These are phyloP conservation scores for Pao palembangensis DNA, from an alignment of 2,113 vertebrate species.

Conservation along the genomic window DNA sequence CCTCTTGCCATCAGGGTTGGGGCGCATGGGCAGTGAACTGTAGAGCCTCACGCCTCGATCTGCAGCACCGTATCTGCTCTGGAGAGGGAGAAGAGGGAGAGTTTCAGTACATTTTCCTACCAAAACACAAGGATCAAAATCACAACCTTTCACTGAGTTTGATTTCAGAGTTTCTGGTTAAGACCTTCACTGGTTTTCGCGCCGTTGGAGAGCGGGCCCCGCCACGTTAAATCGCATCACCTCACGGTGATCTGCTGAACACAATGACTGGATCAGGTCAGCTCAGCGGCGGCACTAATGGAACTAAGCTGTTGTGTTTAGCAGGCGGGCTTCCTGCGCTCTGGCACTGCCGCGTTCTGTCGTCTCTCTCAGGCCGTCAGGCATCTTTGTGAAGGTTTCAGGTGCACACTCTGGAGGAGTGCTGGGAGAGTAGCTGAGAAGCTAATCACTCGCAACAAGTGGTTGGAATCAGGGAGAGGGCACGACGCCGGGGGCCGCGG, in stretches of 20 bases:
- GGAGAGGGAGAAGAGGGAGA: conserved; percentile 42
- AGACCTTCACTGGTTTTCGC: neutral
- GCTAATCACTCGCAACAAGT: conserved; percentile 60
- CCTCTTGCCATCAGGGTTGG: conserved; percentile 79
- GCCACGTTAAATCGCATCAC: conserved; percentile 53
- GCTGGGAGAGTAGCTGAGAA: conserved; percentile 23
- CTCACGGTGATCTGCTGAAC: conserved; percentile 49
- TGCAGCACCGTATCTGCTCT: conserved; percentile 76
- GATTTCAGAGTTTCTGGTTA: neutral
- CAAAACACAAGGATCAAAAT: neutral
- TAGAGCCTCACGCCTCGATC: conserved; percentile 78
- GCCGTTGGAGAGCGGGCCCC: neutral
- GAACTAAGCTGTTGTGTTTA: conserved; percentile 52
- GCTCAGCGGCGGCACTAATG: conserved; percentile 55
- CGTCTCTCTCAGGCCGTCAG: conserved; percentile 16
- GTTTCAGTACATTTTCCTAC: neutral
- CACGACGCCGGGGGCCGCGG: conserved; percentile 39
- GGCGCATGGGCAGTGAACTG: conserved; percentile 78
- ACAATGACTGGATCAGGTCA: conserved; percentile 56
- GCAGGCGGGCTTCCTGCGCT: conserved; percentile 26
- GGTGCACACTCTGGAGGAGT: conserved; percentile 26
- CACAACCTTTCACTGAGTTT: neutral
- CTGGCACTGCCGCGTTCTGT: conserved; percentile 1
- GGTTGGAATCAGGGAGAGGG: conserved; percentile 41
- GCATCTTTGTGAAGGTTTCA: conserved; percentile 31